Evolutionary conservation across 2,113 vertebrate species (phyloP), one percentile per base, ranked within the genome.

Genomic region (Daphoenositta chrysoptera): DNA sequence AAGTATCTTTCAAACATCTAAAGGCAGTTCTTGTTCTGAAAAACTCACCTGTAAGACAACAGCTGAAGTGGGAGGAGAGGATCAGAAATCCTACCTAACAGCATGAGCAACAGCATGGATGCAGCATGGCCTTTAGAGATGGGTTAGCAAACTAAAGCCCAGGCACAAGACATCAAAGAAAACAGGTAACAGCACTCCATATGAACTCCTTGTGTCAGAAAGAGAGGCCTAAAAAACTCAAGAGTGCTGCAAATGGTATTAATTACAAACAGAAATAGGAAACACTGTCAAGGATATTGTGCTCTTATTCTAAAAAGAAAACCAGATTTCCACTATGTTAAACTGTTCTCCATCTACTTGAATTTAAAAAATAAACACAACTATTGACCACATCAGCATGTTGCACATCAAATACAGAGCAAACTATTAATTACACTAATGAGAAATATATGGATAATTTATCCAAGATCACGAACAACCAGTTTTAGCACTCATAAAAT

Each of bases 201-300:
- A 39, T 16, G 9, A 89, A 33, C 15, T 56, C 28, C 35, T 50
- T 56, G 37, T 64, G 48, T 48, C 64, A 84, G 60, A 92, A 69
- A 58, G 20, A 47, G 22, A 50, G 16, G 47, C 27, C 51, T 78
- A 68, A 66, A 86, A 88, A 81, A 22, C 51, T n/a, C 24, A 10
- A 26, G 57, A 84, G 26, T n/a, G 61, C 40, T 70, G 37, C 50
- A 61, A 91, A 84, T 0, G 3, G 24, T 51, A 75, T 68, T 68
- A 75, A 92, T 75, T 78, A 63, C 83, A 44, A 94, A 83, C 69
- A 93, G 90, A 75, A 94, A 82, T 56, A 82, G 76, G 57, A 94
- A 93, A 76, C 85, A 87, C 18, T 92, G 80, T 37, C 45, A 78
- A 71, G 47, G 53, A 91, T 50, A 87, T 58, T 57, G 33, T 68